These are phyloP conservation scores for Blastobasis adustella DNA, from an alignment of 2,888 invertebrate genomes.

Conservation along the genomic window DNA sequence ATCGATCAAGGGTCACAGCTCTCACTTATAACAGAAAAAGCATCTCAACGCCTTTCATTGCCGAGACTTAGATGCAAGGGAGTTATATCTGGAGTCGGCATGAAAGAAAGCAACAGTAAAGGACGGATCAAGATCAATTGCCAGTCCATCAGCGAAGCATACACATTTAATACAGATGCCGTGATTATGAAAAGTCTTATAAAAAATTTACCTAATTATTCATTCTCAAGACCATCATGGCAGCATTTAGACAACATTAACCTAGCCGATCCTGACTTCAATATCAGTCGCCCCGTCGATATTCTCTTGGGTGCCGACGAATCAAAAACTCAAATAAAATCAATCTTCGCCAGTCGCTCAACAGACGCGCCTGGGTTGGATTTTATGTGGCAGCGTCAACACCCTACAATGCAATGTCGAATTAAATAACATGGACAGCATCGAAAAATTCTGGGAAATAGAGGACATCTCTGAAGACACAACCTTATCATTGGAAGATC, in stretches of 20 bases:
- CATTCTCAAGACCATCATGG: not conserved
- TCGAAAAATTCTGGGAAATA: constrained; percentile 1
- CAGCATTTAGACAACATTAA: not conserved
- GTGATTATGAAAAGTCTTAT: too few relatives aligned
- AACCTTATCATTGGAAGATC: not conserved
- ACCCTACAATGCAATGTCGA: constrained; percentile 1
- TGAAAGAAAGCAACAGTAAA: not conserved
- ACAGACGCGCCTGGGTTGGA: constrained; percentile 1
- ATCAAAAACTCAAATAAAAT: not conserved
- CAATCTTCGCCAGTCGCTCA: not conserved
- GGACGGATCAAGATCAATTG: not conserved
- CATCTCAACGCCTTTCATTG: not conserved
- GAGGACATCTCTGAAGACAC: not conserved
- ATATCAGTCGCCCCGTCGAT: not conserved
- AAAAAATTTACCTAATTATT: not conserved
- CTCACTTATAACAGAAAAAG: not conserved
- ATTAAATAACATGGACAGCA: not conserved
- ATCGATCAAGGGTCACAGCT: not conserved
- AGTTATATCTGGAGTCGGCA: not conserved
- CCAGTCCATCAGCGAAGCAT: not conserved
- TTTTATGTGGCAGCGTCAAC: constrained; percentile 1
- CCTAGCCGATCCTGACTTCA: not conserved
- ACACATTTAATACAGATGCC: too few relatives aligned
- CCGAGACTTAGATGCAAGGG: too few relatives aligned
- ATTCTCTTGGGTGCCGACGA: not conserved